Evolutionary conservation across 2,113 vertebrate genomes (phyloP).

Genomic region (Ictalurus furcatus): DNA sequence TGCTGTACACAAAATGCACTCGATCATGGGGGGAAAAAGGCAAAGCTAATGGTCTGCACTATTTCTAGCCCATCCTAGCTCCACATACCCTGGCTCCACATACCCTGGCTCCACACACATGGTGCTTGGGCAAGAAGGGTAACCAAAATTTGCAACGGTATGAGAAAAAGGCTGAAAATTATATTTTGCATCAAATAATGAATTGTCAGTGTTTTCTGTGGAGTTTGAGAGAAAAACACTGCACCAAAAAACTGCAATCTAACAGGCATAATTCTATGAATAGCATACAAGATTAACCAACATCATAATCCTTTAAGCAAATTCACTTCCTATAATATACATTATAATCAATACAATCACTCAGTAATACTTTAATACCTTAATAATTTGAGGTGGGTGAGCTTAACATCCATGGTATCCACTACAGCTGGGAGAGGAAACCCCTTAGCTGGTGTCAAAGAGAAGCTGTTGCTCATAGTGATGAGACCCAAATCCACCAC

Average conservation of each 20-base stretch:
- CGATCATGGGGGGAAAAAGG: neutral
- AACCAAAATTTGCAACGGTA: no score
- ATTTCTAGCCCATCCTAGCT: neutral
- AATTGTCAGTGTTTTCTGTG: neutral
- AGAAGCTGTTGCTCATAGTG: slow-evolving; percentile 84
- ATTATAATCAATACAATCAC: neutral
- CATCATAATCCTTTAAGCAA: neutral
- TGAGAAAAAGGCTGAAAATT: neutral
- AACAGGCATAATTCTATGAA: neutral
- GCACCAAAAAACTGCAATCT: neutral
- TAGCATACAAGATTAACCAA: neutral
- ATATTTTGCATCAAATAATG: neutral
- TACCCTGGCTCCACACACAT: neutral
- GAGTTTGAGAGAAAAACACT: neutral
- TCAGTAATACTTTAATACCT: slow-evolving; percentile 86
- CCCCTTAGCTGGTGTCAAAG: slow-evolving; percentile 70
- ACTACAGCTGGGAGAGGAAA: slow-evolving; percentile 80
- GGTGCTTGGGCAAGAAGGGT: neutral
- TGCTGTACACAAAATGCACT: neutral
- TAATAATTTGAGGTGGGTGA: slow-evolving; percentile 87
- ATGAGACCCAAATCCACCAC: slow-evolving; percentile 92
- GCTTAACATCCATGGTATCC: slow-evolving; percentile 85
- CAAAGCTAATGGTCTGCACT: neutral
- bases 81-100: neutral
- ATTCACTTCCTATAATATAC: neutral